Evolutionary conservation across 2,797 vertebrate genomes (phyloP), one percentile per base, ranked within the genome.

Genomic region (Sebastolobus altivelis): DNA sequence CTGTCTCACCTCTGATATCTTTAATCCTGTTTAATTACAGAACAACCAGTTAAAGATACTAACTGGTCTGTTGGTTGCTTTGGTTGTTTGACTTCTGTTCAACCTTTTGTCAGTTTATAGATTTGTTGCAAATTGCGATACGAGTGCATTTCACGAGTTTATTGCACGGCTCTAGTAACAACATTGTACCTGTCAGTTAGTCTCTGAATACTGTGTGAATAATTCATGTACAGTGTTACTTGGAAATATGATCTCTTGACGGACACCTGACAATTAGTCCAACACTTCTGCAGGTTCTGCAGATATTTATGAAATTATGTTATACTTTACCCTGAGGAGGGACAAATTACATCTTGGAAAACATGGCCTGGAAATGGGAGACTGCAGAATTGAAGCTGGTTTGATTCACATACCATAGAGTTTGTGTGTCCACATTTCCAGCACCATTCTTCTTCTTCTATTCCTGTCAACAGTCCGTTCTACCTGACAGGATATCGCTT

Each of bases 231-330:
- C 59, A 5, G 31, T 10, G 16, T 20, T 35, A 37, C 27, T 1
- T 33, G 20, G 73, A 72, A 72, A 77, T 37, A 29, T 1, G 25
- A 71, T 65, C 63, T 69, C 63, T 14, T 9, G 12, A 25, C 22
- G 29, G 55, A 5, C 27, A 27, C 8, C 66, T 33, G 38, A 31
- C 31, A 38, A 9, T 67, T 62, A 37, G 13, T n/a, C 25, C 31
- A 38, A 7, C 8, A 59, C n/a, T 37, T 63, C 0, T n/a, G n/a
- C n/a, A n/a, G 13, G 5, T 20, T 40, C 12, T 29, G 40, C 80
- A 58, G 5, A 27, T 74, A 43, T 61, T 46, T 65, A 33, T 77
- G 25, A 72, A 79, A 75, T 78, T 54, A 52, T 70, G 11, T 80
- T 78, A 75, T 20, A 16, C 27, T 52, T 72, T 3, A 33, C 72